These are phyloP conservation scores for Andrena camellia DNA, from an alignment of 2,888 invertebrate species.

Conservation along the genomic window DNA sequence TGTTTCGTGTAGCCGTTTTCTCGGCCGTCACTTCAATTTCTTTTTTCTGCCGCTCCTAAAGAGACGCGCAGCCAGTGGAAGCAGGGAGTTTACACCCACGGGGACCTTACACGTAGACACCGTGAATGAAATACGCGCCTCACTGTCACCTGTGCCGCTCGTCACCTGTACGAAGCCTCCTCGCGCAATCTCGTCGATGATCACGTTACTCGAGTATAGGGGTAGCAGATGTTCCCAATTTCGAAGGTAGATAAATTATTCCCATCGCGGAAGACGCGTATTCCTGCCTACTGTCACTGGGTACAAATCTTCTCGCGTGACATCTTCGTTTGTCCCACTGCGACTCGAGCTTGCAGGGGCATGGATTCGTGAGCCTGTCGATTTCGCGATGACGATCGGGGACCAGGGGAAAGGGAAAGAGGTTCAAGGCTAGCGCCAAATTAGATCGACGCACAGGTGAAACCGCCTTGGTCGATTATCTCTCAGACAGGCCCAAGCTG, in stretches of 20 bases:
- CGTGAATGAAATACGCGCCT: conserved; percentile 18
- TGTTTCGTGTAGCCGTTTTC: conserved; percentile 2
- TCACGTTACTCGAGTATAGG: conserved; percentile 56
- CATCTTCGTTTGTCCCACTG: not conserved
- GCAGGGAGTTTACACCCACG: not conserved
- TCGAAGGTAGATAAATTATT: conserved; percentile 31
- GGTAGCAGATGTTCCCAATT: conserved; percentile 58
- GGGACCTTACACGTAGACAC: not conserved
- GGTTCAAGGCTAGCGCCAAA: conserved; percentile 47
- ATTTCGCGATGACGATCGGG: too few relatives aligned
- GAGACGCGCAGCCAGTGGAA: not conserved
- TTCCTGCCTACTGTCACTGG: not conserved
- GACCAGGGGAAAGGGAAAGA: not conserved
- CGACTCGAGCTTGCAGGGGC: conserved; percentile 17
- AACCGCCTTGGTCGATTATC: conserved; percentile 45
- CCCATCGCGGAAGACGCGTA: not conserved
- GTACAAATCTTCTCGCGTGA: conserved; percentile 4
- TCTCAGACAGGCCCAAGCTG: conserved; percentile 32
- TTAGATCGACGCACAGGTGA: conserved; percentile 66
- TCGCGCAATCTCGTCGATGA: conserved; percentile 40
- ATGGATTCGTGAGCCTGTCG: not conserved
- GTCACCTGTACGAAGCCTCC: conserved; percentile 46
- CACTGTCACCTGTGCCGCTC: conserved; percentile 44
- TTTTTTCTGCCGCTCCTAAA: not conserved
- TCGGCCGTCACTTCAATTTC: not conserved